Base-by-base conservation (phyloP, 2,888 invertebrate genomes). In the Sturmia bella region DNA sequence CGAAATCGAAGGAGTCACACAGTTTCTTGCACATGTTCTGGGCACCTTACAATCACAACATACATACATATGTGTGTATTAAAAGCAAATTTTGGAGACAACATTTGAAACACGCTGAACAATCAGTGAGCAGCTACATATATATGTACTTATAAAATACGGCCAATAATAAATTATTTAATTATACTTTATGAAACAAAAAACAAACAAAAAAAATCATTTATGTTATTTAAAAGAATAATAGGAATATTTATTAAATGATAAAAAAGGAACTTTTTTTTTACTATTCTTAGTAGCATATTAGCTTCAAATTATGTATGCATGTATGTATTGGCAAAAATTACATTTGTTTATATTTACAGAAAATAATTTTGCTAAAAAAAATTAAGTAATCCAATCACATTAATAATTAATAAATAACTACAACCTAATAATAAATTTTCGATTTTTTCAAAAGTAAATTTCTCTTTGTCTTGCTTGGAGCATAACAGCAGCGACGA, bases 261-360 rank as follows among this genome's bases (percentile, higher is more conserved):
- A 52, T 43, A 72, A 57, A 45, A 50, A 64, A 77, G 77, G 77
- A 78, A 78, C 78, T 59, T 57, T 66, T 59, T 57, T 66, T 57
- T 59, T 64, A 56, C 50, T 50, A 41, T 12, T 59, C 45, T 57
- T 48, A 57, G 17, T 52, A 59, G 41, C 19, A 17, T 43, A n/a
- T n/a, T 72, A 27, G 15, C 17, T 68, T 32, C 9, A 32, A 66
- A 61, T 17, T 69, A 48, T n/a, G n/a, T n/a, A n/a, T n/a, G n/a
- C n/a, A n/a, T n/a, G n/a, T n/a, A n/a, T n/a, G n/a, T n/a, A n/a
- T 39, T 48, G 41, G 39, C 12, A 45, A 56, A 9, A 66, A 66
- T 41, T 24, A 17, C 45, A 41, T 61, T 37, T 7, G 43, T 17
- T 59, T 61, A 43, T 45, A 57, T 48, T 56, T 54, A 64, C n/a